Base-by-base conservation (phyloP, 1,140 invertebrate species). In the Polyergus mexicanus region DNA sequence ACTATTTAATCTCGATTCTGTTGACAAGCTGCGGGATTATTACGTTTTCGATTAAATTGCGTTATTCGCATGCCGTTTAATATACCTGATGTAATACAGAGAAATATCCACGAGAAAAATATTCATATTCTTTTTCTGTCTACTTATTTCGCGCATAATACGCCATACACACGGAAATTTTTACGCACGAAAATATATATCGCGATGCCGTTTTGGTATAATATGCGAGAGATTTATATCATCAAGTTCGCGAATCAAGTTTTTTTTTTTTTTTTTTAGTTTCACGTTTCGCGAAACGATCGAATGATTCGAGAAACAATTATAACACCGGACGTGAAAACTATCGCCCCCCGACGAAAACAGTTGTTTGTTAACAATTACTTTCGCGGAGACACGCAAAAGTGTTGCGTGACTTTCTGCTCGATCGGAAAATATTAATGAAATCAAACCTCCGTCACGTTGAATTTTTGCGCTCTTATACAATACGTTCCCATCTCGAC, bases 41-140 rank as follows among this genome's bases (percentile, higher is more conserved):
- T 68, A 78, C 62, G 28, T 78, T 85, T 85, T 66, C 47, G 66
- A 85, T 85, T 78, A 85, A 66, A 80, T 80, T 25, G 47, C 65
- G 22, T 68, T 47, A 69, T 69, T 80, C 28, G n/a, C 44, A 66
- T 51, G 28, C 63, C n/a, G 44, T 44, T 44, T 80, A 80, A 80
- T 68, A 63, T 63, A 54, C 1, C 13, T 63, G n/a, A 80, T 22
- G 62, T 51, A 56, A 69, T 69, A 56, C 54, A 56, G 65, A 13
- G 22, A n/a, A n/a, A 10, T 28, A 58, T 10, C 16, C 22, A 56
- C 54, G 32, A 54, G 56, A 69, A 38, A 10, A 13, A 8, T 22
- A 22, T 69, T 69, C 54, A 51, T 22, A 8, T 22, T 16, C 22
- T n/a, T 44, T 32, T 22, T 71, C 22, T 11, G 11, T 8, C 10